These are phyloP conservation scores for Sebastes diploproa DNA, from an alignment of 2,797 vertebrate species.

Conservation along the genomic window DNA sequence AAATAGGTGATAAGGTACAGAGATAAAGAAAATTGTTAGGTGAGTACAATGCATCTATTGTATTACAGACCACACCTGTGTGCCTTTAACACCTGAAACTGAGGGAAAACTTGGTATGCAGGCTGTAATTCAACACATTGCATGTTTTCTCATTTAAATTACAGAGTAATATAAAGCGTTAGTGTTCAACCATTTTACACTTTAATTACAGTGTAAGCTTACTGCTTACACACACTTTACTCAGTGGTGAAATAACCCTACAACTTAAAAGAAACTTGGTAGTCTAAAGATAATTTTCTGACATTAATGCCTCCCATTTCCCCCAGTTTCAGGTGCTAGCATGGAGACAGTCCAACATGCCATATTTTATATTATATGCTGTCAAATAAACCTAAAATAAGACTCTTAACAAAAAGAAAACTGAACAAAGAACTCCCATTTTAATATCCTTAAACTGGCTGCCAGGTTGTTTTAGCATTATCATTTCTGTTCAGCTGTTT, in stretches of 20 bases:
- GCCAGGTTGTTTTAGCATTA: background rate
- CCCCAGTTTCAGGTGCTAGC: background rate
- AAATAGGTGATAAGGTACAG: background rate
- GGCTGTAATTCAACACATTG: background rate
- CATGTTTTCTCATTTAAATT: constrained; percentile 11
- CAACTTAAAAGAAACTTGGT: background rate
- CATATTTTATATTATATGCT: background rate
- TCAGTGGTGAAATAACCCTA: background rate
- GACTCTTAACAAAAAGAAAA: background rate
- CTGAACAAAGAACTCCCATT: background rate
- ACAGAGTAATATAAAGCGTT: constrained; percentile 6
- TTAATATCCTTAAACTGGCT: background rate
- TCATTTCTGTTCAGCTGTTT: background rate
- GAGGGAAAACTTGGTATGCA: background rate
- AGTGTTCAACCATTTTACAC: background rate
- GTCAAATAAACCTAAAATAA: background rate
- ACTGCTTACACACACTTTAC: background rate
- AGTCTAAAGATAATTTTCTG: background rate
- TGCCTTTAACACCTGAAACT: constrained; percentile 8
- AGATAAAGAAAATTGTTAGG: background rate
- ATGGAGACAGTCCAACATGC: background rate
- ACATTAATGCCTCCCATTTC: background rate
- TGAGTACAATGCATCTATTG: background rate
- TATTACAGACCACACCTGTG: background rate
- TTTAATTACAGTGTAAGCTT: background rate